Evolutionary conservation across 2,888 invertebrate genomes (phyloP).

Genomic region (Trichopoda pennipes): DNA sequence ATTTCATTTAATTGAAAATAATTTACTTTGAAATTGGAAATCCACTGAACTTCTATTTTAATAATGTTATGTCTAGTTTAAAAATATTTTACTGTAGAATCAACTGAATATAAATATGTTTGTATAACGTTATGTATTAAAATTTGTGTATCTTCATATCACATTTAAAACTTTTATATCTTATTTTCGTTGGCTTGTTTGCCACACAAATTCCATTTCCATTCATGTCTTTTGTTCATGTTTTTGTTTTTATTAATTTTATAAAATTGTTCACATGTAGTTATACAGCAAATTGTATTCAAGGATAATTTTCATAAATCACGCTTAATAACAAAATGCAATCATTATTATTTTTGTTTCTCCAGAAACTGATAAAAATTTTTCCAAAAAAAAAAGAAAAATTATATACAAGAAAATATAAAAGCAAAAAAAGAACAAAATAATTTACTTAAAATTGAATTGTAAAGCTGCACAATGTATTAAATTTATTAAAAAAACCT

Average conservation of each 20-base stretch:
- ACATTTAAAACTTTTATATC: neutral
- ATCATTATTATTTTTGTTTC: neutral
- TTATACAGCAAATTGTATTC: constrained; percentile 54
- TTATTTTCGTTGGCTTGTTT: neutral
- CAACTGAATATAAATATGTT: neutral
- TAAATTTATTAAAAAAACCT: too few relatives aligned
- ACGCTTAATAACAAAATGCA: constrained; percentile 52
- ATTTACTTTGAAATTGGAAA: too few relatives aligned
- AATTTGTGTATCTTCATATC: neutral
- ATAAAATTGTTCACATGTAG: constrained; percentile 58
- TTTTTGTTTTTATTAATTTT: constrained; percentile 27
- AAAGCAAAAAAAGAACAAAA: too few relatives aligned
- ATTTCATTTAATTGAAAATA: too few relatives aligned
- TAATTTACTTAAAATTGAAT: too few relatives aligned
- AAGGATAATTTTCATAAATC: constrained; percentile 64
- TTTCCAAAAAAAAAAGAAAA: neutral
- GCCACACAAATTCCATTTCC: neutral
- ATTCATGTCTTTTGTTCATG: constrained; percentile 16
- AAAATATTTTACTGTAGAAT: constrained; percentile 14
- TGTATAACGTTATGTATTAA: too few relatives aligned
- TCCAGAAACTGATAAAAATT: constrained; percentile 22
- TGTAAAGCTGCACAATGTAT: too few relatives aligned
- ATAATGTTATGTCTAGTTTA: neutral
- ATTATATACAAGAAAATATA: too few relatives aligned
- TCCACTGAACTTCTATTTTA: too few relatives aligned